Percentiles rank a stretch among this genome's conserved stretches.
Evolutionary conservation across 2,888 invertebrate species (phyloP).

Genomic region (Slavum lentiscoides): DNA sequence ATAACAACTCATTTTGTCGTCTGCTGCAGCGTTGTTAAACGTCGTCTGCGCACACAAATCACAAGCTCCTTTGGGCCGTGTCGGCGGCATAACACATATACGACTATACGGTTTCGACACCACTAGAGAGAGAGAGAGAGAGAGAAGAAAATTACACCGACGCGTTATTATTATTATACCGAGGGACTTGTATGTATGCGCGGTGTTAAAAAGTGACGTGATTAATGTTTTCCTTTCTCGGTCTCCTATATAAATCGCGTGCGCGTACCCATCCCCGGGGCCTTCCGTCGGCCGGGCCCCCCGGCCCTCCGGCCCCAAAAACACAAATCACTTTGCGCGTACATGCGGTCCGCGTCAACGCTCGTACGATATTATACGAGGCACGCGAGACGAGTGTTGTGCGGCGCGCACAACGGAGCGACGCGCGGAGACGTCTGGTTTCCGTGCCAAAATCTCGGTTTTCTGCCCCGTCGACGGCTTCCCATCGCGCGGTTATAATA

Average conservation of each 20-base stretch:
- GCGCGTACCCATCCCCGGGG: no score
- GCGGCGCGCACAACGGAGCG: no score
- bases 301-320: no score
- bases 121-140: background rate
- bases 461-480: background rate
- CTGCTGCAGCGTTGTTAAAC: conserved; percentile 40
- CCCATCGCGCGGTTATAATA: no score
- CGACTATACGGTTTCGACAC: conserved; percentile 49
- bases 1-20: conserved; percentile 52
- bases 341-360: background rate
- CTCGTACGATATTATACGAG: no score
- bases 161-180: conserved; percentile 5
- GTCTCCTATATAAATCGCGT: background rate
- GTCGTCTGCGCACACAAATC: conserved; percentile 30
- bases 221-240: conserved; percentile 49
- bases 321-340: background rate
- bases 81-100: conserved; percentile 17
- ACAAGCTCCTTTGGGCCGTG: conserved; percentile 44
- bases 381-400: no score
- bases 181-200: conserved; percentile 12
- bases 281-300: no score
- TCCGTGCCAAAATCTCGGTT: conserved; percentile 48
- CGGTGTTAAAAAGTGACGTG: conserved; percentile 48
- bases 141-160: conserved; percentile 24
- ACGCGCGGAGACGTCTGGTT: conserved; percentile 48